Evolutionary conservation across 1,140 invertebrate species (phyloP).

Genomic region (Nomia melanderi): DNA sequence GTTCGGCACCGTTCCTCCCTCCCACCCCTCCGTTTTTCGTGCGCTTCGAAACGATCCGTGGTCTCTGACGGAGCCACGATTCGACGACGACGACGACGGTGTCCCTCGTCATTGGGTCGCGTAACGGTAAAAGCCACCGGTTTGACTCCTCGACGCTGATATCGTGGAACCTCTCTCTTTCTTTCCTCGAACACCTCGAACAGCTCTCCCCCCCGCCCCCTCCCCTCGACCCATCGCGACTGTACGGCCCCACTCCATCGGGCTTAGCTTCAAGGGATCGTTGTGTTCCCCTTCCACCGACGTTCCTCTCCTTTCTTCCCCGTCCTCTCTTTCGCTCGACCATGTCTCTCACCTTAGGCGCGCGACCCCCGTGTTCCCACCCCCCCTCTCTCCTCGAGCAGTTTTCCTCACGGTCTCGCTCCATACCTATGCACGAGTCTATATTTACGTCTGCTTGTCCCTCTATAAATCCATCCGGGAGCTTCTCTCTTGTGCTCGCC

Average conservation of each 20-base stretch:
- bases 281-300: constrained; percentile 9
- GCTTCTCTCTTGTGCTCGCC: neutral
- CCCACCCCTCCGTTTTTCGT: neutral
- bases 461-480: constrained; percentile 45
- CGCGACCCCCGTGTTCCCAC: neutral
- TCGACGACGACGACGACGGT: constrained; percentile 49
- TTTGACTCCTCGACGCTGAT: constrained; percentile 60
- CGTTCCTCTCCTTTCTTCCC: neutral
- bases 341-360: constrained; percentile 25
- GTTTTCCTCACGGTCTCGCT: no score
- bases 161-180: constrained; percentile 41
- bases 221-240: neutral
- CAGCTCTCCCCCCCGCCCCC: neutral
- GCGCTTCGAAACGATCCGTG: constrained; percentile 20
- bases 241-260: neutral
- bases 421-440: constrained; percentile 30
- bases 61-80: constrained; percentile 31
- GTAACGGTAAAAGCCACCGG: constrained; percentile 75
- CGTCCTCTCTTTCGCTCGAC: constrained; percentile 22
- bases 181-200: no score
- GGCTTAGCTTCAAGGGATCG: neutral
- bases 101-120: constrained; percentile 77
- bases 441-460: constrained; percentile 49
- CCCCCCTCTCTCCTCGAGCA: constrained; percentile 33
- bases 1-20: no score